phyloP scores from a whole-genome alignment of 2,113 vertebrate genomes.

The Rhinoptilus africanus region DNA sequence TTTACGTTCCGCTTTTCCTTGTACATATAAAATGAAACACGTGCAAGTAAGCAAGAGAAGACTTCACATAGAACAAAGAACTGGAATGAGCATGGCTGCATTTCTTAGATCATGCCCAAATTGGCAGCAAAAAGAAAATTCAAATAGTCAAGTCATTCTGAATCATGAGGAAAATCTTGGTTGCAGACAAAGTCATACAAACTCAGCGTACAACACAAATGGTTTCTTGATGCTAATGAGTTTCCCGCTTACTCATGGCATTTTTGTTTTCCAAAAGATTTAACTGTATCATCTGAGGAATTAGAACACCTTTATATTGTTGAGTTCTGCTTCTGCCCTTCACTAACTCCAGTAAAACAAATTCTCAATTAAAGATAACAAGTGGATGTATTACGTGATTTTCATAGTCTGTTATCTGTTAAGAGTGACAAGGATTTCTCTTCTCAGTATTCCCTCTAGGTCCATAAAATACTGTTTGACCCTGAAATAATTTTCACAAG shows the following conservation, averaged over 20 bases:
- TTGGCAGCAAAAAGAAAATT: not conserved
- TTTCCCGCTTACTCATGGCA: not conserved
- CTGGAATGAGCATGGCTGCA: not conserved
- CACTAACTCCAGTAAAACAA: not conserved
- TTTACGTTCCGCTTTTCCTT: not conserved
- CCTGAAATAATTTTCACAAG: slow-evolving; percentile 21
- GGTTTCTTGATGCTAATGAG: not conserved
- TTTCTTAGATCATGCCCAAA: not conserved
- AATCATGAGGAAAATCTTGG: not conserved
- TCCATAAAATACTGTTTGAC: slow-evolving; percentile 2
- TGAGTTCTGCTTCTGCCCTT: not conserved
- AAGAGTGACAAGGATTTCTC: not conserved
- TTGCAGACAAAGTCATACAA: not conserved
- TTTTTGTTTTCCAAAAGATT: not conserved
- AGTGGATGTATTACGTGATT: not conserved
- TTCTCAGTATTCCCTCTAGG: not conserved
- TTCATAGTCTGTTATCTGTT: not conserved
- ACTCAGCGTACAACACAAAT: not conserved
- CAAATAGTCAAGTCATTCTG: not conserved
- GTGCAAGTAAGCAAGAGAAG: not conserved
- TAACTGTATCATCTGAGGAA: not conserved
- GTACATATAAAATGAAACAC: not conserved
- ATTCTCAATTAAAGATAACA: slow-evolving; percentile 30
- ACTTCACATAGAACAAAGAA: not conserved
- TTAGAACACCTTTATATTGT: not conserved